phyloP scores from a whole-genome alignment of 1,140 invertebrate species.

The Goniozus legneri region DNA sequence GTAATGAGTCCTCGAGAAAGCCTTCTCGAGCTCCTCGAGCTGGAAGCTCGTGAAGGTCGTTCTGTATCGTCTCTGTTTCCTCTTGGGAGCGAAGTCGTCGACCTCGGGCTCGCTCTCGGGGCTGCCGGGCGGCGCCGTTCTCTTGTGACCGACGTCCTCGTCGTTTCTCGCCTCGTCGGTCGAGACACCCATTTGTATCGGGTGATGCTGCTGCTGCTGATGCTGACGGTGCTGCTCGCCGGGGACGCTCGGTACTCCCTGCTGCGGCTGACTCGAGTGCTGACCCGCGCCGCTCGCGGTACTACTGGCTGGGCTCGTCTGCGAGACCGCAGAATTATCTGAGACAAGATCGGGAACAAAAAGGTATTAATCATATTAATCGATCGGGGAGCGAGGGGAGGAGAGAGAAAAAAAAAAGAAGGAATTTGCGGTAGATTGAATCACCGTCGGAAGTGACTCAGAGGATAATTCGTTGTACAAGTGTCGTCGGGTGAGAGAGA shows the following conservation, averaged over 20 bases:
- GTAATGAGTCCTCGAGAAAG: conserved; percentile 95
- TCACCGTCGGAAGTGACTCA: too few species aligned
- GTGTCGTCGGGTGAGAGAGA: too few species aligned
- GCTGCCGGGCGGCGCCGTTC: conserved; percentile 52
- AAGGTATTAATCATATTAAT: neutral
- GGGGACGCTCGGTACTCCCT: neutral
- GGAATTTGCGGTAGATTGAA: too few species aligned
- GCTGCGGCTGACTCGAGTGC: conserved; percentile 31
- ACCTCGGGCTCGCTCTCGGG: conserved; percentile 72
- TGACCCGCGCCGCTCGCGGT: conserved; percentile 40
- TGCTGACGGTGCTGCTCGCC: neutral
- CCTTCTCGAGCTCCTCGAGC: conserved; percentile 94
- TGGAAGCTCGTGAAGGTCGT: conserved; percentile 95
- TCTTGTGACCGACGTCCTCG: conserved; percentile 42
- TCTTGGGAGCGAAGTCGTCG: conserved; percentile 81
- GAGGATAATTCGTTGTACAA: too few species aligned
- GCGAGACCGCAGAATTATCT: conserved; percentile 41
- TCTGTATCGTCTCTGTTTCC: conserved; percentile 87
- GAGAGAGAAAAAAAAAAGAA: too few species aligned
- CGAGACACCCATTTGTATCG: conserved; percentile 46
- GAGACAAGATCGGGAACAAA: too few species aligned
- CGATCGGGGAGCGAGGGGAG: too few species aligned
- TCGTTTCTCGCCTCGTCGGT: conserved; percentile 44
- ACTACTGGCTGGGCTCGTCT: conserved; percentile 50
- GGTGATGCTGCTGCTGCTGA: conserved; percentile 19